Evolutionary conservation across 2,113 vertebrate species (phyloP), one percentile per base, ranked within the genome.

Genomic region (Chionomys nivalis): DNA sequence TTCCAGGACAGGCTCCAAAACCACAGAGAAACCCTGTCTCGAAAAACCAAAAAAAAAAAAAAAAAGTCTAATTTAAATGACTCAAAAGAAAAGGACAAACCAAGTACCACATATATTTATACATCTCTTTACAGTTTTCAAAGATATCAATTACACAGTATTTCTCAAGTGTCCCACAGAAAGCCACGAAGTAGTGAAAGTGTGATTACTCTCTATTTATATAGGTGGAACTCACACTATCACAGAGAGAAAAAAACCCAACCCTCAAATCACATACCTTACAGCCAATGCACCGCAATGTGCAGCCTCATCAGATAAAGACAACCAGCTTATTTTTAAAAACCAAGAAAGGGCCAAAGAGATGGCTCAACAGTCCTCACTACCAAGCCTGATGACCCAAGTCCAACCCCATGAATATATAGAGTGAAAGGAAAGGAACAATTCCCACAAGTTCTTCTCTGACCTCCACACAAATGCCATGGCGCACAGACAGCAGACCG

Each of bases 31-130:
- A n/a, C n/a, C n/a, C n/a, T n/a, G n/a, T n/a, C n/a, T n/a, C n/a
- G n/a, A n/a, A n/a, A n/a, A n/a, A n/a, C n/a, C n/a, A n/a, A n/a
- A n/a, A n/a, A n/a, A n/a, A n/a, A n/a, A n/a, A n/a, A n/a, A n/a
- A n/a, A 93, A 93, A 78, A 75, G 65, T 24, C 33, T 79, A 93
- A 93, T 93, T 61, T 55, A 86, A 94, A 88, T 79, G 68, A 33
- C 26, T 85, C 65, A 52, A 91, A 72, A 91, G n/a, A 91, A 83
- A 91, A 93, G 55, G 76, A 83, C 68, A 92, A 87, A 78, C 19
- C 63, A 92, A 49, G 24, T 85, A 52, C 21, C n/a, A 73, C 4
- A 96, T 63, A 55, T 44, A 94, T 88, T 91, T 89, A 75, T 7
- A 58, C 26, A 75, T 77, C 5, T 88, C 83, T 58, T 75, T n/a